A percentile compares a stretch with the other conserved stretches of the same genome.
These are phyloP conservation scores for Xanthia togata DNA, from an alignment of 2,888 invertebrate species.

Conservation along the genomic window DNA sequence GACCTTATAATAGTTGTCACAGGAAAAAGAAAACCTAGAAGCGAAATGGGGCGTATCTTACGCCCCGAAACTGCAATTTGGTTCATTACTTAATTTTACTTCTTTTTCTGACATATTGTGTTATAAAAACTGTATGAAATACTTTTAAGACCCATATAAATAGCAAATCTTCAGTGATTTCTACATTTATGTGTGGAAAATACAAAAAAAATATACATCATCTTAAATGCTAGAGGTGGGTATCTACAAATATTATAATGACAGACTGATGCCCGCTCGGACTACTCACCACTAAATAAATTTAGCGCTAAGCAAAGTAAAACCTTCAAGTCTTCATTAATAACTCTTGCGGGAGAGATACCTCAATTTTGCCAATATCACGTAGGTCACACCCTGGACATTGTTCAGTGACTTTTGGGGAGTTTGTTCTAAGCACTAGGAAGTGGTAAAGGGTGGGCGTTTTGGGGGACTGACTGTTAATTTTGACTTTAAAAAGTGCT, in stretches of 20 bases:
- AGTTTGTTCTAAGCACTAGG: too few relatives aligned
- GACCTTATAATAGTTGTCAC: background rate
- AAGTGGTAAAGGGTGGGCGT: background rate
- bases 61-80: background rate
- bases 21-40: background rate
- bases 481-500: background rate
- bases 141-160: background rate
- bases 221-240: slow-evolving; percentile 62
- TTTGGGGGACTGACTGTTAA: too few relatives aligned
- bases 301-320: slow-evolving; percentile 14
- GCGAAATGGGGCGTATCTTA: background rate
- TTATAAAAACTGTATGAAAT: slow-evolving; percentile 19
- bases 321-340: background rate
- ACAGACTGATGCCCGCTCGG: slow-evolving; percentile 34
- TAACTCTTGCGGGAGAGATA: background rate
- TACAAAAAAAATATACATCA: slow-evolving; percentile 66
- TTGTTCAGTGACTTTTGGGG: too few relatives aligned
- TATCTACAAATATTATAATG: slow-evolving; percentile 52
- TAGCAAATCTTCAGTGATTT: slow-evolving; percentile 15
- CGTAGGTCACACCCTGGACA: too few relatives aligned
- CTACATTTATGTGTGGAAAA: slow-evolving; percentile 33
- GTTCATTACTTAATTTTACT: background rate
- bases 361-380: too few relatives aligned
- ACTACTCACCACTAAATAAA: background rate
- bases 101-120: background rate